phyloP scores from a whole-genome alignment of 2,797 vertebrate species.

The Takifugu ocellatus region DNA sequence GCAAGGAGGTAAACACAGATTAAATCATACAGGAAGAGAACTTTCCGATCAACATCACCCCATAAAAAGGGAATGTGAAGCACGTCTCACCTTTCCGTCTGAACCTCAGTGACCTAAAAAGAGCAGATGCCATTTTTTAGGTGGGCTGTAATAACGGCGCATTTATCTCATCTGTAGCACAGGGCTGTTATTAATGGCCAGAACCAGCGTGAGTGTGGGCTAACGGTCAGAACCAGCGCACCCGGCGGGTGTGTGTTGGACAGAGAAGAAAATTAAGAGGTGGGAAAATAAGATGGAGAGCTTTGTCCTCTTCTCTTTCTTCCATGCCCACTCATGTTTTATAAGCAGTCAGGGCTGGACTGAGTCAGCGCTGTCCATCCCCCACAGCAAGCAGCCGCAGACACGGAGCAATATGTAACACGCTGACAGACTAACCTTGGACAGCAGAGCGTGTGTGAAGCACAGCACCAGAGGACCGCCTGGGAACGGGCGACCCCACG shows the following conservation, averaged over 20 bases:
- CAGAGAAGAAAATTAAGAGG: slow-evolving; percentile 1
- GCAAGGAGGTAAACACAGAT: slow-evolving; percentile 13
- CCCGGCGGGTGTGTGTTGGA: not conserved
- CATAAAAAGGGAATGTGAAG: slow-evolving; percentile 6
- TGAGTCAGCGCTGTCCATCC: slow-evolving; percentile 31
- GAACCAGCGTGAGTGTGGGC: slow-evolving; percentile 3
- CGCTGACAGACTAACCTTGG: slow-evolving; percentile 19
- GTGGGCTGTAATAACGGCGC: slow-evolving; percentile 13
- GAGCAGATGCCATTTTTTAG: slow-evolving; percentile 45
- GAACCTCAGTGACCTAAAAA: slow-evolving; percentile 56
- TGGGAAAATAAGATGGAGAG: not conserved
- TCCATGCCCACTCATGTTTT: slow-evolving; percentile 26
- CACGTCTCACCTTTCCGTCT: slow-evolving; percentile 49
- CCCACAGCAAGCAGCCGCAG: slow-evolving; percentile 1
- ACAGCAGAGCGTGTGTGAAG: not conserved
- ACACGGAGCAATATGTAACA: slow-evolving; percentile 4
- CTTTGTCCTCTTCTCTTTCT: slow-evolving; percentile 20
- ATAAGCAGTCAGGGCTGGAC: slow-evolving; percentile 20
- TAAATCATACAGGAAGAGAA: not conserved
- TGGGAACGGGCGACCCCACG: not conserved
- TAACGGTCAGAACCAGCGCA: slow-evolving; percentile 12
- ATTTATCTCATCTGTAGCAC: slow-evolving; percentile 9
- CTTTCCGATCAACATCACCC: not conserved
- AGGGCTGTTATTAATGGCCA: slow-evolving; percentile 11
- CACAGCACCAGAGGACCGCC: not conserved